A percentile compares a stretch with the other conserved stretches of the same genome.
These are phyloP conservation scores for Cygnus atratus DNA, from an alignment of 2,113 vertebrate genomes.

Conservation along the genomic window DNA sequence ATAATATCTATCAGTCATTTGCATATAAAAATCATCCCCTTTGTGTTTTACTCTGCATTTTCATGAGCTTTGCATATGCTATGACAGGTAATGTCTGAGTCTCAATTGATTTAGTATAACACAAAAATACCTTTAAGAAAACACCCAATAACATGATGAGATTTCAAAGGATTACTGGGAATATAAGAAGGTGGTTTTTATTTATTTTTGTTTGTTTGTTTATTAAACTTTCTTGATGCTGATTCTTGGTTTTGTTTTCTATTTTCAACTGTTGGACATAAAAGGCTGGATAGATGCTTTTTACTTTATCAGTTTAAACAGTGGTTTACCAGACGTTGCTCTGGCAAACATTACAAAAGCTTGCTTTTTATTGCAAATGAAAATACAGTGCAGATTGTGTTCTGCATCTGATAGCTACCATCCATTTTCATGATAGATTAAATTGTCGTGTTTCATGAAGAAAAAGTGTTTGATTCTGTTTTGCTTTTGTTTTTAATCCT, in stretches of 20 bases:
- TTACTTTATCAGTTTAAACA: background rate
- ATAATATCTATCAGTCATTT: background rate
- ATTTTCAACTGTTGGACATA: background rate
- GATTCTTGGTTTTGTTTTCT: background rate
- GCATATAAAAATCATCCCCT: background rate
- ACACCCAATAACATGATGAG: background rate
- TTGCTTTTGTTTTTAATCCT: background rate
- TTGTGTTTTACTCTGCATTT: background rate
- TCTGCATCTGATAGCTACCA: background rate
- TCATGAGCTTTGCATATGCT: accelerated
- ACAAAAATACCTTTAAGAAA: background rate
- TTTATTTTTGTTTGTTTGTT: background rate
- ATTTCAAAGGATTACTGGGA: background rate
- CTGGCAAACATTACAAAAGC: background rate
- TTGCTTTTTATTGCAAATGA: background rate
- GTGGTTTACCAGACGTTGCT: background rate
- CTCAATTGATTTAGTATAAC: background rate
- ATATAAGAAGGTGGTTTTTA: background rate
- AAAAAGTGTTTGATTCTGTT: background rate
- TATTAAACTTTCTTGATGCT: background rate
- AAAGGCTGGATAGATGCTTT: background rate
- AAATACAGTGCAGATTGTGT: background rate
- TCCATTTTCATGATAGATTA: background rate
- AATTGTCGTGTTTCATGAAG: background rate
- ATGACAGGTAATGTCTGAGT: background rate